These are phyloP conservation scores for Diploscapter pachys DNA, from an alignment of 1,140 invertebrate species.

Conservation along the genomic window DNA sequence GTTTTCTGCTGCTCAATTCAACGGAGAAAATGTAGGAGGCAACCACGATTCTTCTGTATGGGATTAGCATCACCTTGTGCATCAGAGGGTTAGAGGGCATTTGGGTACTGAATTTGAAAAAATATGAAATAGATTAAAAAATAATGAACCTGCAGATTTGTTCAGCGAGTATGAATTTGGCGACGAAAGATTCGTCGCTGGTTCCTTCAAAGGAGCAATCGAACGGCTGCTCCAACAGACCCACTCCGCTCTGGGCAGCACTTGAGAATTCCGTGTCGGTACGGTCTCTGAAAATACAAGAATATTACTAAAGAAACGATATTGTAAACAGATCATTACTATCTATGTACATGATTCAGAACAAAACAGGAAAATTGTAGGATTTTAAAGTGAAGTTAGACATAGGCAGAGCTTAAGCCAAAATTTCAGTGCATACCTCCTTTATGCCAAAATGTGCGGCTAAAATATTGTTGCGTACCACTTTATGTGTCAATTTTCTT, in stretches of 20 bases:
- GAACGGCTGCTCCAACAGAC: constrained; percentile 3
- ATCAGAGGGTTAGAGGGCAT: constrained; percentile 36
- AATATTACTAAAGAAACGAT: too few species aligned
- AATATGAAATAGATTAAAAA: constrained; percentile 2
- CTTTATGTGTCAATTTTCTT: too few species aligned
- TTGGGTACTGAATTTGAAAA: constrained; percentile 28
- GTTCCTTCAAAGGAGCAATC: constrained; percentile 15
- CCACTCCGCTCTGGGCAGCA: background rate
- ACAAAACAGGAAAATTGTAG: too few species aligned
- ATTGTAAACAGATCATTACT: too few species aligned
- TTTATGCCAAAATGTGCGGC: too few species aligned
- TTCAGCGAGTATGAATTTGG: constrained; percentile 39
- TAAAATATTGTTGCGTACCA: too few species aligned
- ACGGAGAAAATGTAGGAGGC: constrained; percentile 35
- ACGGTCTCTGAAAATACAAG: background rate
- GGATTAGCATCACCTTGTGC: constrained; percentile 36
- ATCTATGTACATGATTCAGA: too few species aligned
- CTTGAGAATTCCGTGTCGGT: constrained; percentile 1
- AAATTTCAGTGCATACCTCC: too few species aligned
- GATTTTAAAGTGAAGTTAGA: too few species aligned
- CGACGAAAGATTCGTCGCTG: constrained; percentile 34
- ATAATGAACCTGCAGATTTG: constrained; percentile 36
- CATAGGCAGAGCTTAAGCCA: too few species aligned
- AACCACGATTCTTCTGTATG: constrained; percentile 20
- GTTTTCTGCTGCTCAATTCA: background rate